Evolutionary conservation across 1,140 invertebrate genomes (phyloP).

Genomic region (Pygmarrhopalites habei): DNA sequence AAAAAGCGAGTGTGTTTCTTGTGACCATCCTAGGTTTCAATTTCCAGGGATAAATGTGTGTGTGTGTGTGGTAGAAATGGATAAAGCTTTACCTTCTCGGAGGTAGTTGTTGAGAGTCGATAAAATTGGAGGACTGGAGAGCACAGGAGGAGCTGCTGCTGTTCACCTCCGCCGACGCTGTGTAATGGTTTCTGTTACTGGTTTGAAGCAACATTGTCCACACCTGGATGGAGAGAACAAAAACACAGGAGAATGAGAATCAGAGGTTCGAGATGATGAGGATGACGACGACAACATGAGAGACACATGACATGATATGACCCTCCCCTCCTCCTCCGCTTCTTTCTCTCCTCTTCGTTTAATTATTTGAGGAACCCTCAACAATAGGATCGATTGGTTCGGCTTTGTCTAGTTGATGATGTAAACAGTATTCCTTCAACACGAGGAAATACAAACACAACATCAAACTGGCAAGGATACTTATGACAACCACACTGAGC

Average conservation of each 20-base stretch:
- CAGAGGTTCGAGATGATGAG: too few species aligned
- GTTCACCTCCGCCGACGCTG: slow-evolving; percentile 30
- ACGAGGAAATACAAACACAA: slow-evolving; percentile 33
- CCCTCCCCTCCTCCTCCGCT: not conserved
- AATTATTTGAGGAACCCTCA: slow-evolving; percentile 7
- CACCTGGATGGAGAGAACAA: slow-evolving; percentile 18
- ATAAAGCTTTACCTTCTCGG: slow-evolving; percentile 2
- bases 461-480: slow-evolving; percentile 34
- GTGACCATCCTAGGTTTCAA: too few species aligned
- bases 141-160: slow-evolving; percentile 6
- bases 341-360: not conserved
- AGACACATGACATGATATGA: slow-evolving; percentile 1
- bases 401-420: slow-evolving; percentile 19
- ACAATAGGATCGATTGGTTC: slow-evolving; percentile 16
- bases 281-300: too few species aligned
- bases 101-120: not conserved
- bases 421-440: slow-evolving; percentile 32
- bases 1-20: too few species aligned
- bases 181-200: slow-evolving; percentile 31
- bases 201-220: slow-evolving; percentile 34
- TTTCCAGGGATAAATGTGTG: too few species aligned
- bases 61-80: too few species aligned
- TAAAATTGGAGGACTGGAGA: slow-evolving; percentile 11
- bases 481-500: slow-evolving; percentile 37
- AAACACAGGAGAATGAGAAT: not conserved